phyloP scores from a whole-genome alignment of 1,140 invertebrate genomes.

The Dinothrombium tinctorium region DNA sequence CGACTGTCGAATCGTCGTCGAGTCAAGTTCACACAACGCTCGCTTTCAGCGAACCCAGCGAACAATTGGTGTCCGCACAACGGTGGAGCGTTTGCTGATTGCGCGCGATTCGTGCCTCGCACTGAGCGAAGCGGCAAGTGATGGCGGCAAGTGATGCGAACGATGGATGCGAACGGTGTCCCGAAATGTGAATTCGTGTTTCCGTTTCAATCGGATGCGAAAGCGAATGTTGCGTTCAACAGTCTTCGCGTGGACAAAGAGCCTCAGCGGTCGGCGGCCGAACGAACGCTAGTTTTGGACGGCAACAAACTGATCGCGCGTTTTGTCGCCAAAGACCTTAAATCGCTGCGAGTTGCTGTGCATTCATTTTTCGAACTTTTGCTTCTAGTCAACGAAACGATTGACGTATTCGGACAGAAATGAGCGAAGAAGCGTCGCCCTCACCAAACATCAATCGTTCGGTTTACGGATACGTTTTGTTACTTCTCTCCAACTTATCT shows the following conservation, averaged over 20 bases:
- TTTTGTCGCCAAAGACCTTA: slow-evolving; percentile 32
- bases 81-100: too few species aligned
- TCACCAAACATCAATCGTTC: slow-evolving; percentile 50
- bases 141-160: too few species aligned
- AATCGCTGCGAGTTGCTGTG: slow-evolving; percentile 37
- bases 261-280: slow-evolving; percentile 38
- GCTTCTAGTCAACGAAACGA: slow-evolving; percentile 37
- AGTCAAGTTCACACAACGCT: too few species aligned
- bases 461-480: slow-evolving; percentile 72
- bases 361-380: slow-evolving; percentile 48
- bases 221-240: slow-evolving; percentile 44
- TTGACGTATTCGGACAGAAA: slow-evolving; percentile 33
- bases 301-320: slow-evolving; percentile 30
- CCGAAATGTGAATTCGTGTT: slow-evolving; percentile 21
- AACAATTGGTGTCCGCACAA: too few species aligned
- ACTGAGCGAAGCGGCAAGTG: too few species aligned
- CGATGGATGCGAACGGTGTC: too few species aligned
- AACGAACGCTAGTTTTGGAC: slow-evolving; percentile 33
- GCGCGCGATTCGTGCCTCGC: too few species aligned
- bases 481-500: slow-evolving; percentile 41
- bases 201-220: slow-evolving; percentile 33
- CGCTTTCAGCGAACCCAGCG: too few species aligned
- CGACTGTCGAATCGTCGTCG: too few species aligned
- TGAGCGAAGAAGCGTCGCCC: slow-evolving; percentile 40
- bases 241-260: slow-evolving; percentile 47